phyloP scores from a whole-genome alignment of 2,113 vertebrate species.

The Nothocercus julius region DNA sequence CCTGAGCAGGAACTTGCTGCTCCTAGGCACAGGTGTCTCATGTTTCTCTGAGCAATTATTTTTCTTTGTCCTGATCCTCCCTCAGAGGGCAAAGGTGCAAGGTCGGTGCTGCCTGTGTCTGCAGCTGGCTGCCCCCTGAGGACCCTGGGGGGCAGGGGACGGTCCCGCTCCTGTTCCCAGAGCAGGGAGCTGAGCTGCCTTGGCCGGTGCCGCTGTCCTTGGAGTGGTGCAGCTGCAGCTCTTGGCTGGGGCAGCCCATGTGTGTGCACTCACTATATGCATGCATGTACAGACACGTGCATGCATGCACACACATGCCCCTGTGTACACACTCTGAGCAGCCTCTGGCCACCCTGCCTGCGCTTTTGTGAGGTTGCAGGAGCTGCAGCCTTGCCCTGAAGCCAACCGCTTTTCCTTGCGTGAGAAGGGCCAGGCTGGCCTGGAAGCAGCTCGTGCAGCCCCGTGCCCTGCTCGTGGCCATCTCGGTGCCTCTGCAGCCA shows the following conservation, averaged over 20 bases:
- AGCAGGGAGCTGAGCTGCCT: not conserved
- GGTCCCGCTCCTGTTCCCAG: not conserved
- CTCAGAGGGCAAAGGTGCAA: fast-evolving
- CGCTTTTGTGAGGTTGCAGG: fast-evolving
- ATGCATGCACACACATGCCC: no score
- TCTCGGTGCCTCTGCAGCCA: fast-evolving
- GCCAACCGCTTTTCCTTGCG: no score
- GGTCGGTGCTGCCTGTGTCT: not conserved
- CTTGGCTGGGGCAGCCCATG: fast-evolving
- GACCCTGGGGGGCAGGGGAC: no score
- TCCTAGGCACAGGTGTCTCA: fast-evolving
- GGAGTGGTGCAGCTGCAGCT: fast-evolving
- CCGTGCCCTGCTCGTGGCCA: fast-evolving
- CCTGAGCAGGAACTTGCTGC: not conserved
- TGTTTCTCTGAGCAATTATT: not conserved
- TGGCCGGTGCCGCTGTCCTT: not conserved
- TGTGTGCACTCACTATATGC: no score
- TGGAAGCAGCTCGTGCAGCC: not conserved
- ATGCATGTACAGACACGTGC: no score
- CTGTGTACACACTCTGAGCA: no score
- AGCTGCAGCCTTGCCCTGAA: fast-evolving
- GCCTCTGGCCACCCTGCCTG: no score
- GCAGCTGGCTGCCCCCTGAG: fast-evolving
- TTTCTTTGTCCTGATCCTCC: not conserved
- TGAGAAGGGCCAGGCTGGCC: no score